Evolutionary conservation across 2,797 vertebrate species (phyloP), one percentile per base, ranked within the genome.

Genomic region (Sciaenops ocellatus): DNA sequence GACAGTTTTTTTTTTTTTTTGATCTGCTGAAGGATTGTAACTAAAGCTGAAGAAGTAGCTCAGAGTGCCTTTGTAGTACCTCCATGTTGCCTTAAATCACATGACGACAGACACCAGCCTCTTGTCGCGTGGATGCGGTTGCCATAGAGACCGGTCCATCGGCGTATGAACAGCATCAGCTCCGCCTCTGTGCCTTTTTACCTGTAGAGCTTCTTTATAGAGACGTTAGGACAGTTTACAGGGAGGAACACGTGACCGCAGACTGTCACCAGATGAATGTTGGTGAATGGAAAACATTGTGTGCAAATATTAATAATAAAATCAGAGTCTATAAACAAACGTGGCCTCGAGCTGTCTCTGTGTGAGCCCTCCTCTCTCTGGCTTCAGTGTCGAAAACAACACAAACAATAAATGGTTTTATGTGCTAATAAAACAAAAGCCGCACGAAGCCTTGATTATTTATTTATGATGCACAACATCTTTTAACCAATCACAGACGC

Each of bases 251-350:
- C 24, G 0, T 34, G 73, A 73, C 73, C 61, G 8, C 28, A 52
- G 55, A 69, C 59, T 51, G 51, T 51, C 30, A 47, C 18, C 34
- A 51, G 22, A 54, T 54, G 22, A 24, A 22, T 56, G 62, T 51
- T 15, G 22, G 5, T 54, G 67, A n/a, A 73, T 54, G 62, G 38
- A 57, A 57, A 79, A 71, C 55, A 20, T n/a, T 56, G 66, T 70
- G 60, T 79, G 76, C 12, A 73, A 56, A 79, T 46, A 46, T 65
- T 7, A 61, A 34, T 56, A 81, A 75, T 72, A 75, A 77, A 84
- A 69, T 1, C 56, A 51, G 38, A 71, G 26, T 78, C 57, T 74
- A 12, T 26, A 69, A 83, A 76, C 28, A 24, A 78, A 64, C 64
- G 34, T 18, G 16, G 8, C 22, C 15, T 34, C 47, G 13, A 20